Evolutionary conservation across 2,888 invertebrate species (phyloP), one percentile per base, ranked within the genome.

Genomic region (Acanthacorydalis orientalis): DNA sequence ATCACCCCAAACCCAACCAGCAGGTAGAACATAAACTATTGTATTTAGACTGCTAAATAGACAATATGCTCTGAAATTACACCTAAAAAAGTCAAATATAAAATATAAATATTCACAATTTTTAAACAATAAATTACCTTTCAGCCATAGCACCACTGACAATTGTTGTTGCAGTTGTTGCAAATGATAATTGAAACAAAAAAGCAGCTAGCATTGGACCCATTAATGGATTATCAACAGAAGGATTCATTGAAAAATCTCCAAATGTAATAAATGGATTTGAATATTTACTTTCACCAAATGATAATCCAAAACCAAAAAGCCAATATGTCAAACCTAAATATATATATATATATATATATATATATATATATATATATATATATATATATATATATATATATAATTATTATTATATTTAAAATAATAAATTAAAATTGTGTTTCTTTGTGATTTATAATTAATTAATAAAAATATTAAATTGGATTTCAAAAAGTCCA

Each of bases 131-230:
- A 15, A 15, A 40, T 34, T 61, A 87, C 83, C 91, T 77, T 64
- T 93, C 93, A 1, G 92, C 91, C 88, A 93, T 91, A 6, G 92
- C 90, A 0, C 93, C 93, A 56, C 88, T 89, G 0, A 91, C 90
- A 49, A 91, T 91, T 0, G 91, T 91, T 0, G 91, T 91, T 0
- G 91, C 83, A 0, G 86, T 86, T 0, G 91, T 90, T 0, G 91
- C 88, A 56, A 91, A 91, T 0, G 88, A 88, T 54, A 90, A 67
- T 62, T 92, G 92, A 65, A 92, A 93, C 46, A 92, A 68, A 62
- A 91, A 93, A 0, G 88, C 86, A 0, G 91, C 83, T 61, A 87
- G 89, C 44, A 84, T 78, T 0, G 82, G 80, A 0, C 92, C 92
- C 81, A 90, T 88, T 1, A 82, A 65, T 0, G 78, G 74, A 61